Evolutionary conservation across 2,888 invertebrate species (phyloP).

Genomic region (Torymus auratus): DNA sequence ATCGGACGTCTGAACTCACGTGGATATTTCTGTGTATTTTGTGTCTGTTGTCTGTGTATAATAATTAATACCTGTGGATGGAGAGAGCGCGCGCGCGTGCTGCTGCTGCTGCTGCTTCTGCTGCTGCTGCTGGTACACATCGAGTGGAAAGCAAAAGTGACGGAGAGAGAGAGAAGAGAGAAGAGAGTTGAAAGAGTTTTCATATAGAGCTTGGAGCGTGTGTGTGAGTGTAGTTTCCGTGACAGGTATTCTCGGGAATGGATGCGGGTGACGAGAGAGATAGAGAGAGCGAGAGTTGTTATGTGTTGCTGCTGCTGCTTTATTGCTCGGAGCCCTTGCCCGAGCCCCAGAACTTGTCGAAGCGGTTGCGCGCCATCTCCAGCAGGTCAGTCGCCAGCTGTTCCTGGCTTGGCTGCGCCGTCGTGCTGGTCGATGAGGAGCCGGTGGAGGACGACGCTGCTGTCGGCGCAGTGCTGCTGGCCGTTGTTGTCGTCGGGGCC

Average conservation of each 20-base stretch:
- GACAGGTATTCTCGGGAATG: too few species aligned
- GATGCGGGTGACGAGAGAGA: not conserved
- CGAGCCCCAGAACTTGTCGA: conserved; percentile 89
- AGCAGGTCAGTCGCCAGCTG: conserved; percentile 83
- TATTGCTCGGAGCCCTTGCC: conserved; percentile 52
- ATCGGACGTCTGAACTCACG: too few species aligned
- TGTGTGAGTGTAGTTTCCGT: not conserved
- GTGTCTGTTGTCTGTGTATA: too few species aligned
- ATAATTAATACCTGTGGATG: too few species aligned
- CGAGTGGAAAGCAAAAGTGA: conserved; percentile 29
- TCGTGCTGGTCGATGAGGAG: conserved; percentile 55
- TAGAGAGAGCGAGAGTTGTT: conserved; percentile 7
- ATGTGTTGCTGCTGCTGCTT: not conserved
- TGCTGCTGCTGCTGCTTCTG: not conserved
- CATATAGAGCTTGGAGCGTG: not conserved
- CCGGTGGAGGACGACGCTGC: conserved; percentile 63
- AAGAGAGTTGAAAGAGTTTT: not conserved
- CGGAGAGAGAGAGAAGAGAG: conserved; percentile 7
- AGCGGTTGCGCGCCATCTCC: conserved; percentile 88
- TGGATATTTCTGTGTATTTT: too few species aligned
- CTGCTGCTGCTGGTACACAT: conserved; percentile 3
- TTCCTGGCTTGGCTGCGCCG: conserved; percentile 59
- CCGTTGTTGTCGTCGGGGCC: conserved; percentile 62
- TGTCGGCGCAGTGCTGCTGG: conserved; percentile 64
- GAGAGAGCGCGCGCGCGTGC: too few species aligned